These are phyloP conservation scores for Nemapogon koenigi DNA, from an alignment of 2,888 invertebrate genomes.

Conservation along the genomic window DNA sequence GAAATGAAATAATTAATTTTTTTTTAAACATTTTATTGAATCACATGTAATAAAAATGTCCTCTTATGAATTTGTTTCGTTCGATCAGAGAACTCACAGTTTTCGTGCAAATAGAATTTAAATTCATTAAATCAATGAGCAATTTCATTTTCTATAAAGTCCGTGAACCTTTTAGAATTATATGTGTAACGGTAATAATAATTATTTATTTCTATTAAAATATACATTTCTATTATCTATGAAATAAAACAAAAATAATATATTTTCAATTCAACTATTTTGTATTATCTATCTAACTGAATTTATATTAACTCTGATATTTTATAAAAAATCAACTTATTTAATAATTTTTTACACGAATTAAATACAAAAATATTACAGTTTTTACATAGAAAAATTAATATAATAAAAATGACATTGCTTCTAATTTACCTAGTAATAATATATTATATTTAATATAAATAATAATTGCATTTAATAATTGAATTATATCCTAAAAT, in stretches of 20 bases:
- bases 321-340: too few species aligned
- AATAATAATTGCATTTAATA: too few species aligned
- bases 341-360: too few species aligned
- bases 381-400: too few species aligned
- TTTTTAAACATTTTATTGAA: conserved; percentile 28
- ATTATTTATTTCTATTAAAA: conserved; percentile 8
- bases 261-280: conserved; percentile 10
- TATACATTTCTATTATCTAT: conserved; percentile 12
- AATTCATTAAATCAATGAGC: conserved; percentile 27
- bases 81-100: conserved; percentile 10
- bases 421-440: too few species aligned
- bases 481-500: too few species aligned
- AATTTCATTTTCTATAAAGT: conserved; percentile 25
- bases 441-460: too few species aligned
- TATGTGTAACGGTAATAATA: conserved; percentile 1
- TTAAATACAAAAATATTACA: too few species aligned
- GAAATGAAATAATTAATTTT: too few species aligned
- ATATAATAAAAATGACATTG: too few species aligned
- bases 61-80: neutral
- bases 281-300: too few species aligned
- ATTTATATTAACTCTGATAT: too few species aligned
- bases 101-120: conserved; percentile 19
- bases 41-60: conserved; percentile 39
- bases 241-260: conserved; percentile 11
- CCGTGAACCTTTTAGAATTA: conserved; percentile 16